Evolutionary conservation across 1,140 invertebrate genomes (phyloP).

Genomic region (Formica exsecta): DNA sequence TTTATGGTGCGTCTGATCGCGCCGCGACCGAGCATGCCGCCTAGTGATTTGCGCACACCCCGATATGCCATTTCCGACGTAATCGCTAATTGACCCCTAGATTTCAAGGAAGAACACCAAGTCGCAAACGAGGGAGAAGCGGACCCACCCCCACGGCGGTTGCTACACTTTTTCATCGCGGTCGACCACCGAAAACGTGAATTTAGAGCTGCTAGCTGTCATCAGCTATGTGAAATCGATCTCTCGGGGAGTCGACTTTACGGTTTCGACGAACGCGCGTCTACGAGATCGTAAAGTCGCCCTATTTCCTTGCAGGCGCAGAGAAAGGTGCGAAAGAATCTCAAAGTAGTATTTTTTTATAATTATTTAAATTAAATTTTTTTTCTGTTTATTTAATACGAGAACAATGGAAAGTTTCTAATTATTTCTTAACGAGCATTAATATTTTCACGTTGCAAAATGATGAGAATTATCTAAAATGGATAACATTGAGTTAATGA

Average conservation of each 20-base stretch:
- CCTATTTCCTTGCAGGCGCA: not conserved
- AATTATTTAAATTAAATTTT: not conserved
- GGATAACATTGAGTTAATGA: not conserved
- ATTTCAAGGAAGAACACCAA: conserved; percentile 66
- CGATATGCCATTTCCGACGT: conserved; percentile 69
- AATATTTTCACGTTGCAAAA: not conserved
- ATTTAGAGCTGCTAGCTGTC: conserved; percentile 31
- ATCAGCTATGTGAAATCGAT: conserved; percentile 25
- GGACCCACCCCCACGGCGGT: conserved; percentile 39
- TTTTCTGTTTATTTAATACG: not conserved
- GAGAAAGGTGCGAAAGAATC: not conserved
- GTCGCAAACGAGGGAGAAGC: conserved; percentile 46
- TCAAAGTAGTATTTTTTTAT: not conserved
- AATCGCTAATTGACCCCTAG: conserved; percentile 71
- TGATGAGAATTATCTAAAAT: conserved; percentile 2
- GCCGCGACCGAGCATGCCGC: conserved; percentile 60
- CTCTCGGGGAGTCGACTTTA: conserved; percentile 59
- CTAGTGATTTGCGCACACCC: conserved; percentile 71
- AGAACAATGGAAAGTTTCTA: not conserved
- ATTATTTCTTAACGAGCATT: not conserved
- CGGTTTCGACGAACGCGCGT: conserved; percentile 61
- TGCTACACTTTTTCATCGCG: conserved; percentile 37
- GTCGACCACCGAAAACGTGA: conserved; percentile 56
- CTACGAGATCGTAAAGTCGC: conserved; percentile 12
- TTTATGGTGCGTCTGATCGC: conserved; percentile 64